A percentile compares a stretch with the other conserved stretches of the same genome.
Evolutionary conservation across 2,888 invertebrate genomes (phyloP).

Genomic region (Chrysomela aeneicollis): DNA sequence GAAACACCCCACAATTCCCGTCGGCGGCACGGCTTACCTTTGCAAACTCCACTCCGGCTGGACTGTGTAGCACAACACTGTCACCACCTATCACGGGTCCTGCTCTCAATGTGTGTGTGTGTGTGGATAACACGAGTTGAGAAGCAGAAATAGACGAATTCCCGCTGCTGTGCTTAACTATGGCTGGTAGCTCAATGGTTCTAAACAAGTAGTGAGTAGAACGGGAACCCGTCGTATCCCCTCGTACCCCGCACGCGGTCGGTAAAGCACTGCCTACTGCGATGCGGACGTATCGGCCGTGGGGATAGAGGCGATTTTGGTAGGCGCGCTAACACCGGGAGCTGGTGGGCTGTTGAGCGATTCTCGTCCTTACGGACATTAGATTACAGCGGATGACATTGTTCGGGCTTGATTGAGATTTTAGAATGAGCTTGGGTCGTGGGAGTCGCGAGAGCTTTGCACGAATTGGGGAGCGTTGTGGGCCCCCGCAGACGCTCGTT

Average conservation of each 20-base stretch:
- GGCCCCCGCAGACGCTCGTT: constrained; percentile 21
- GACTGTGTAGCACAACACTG: no score
- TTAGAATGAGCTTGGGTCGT: constrained; percentile 48
- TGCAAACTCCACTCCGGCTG: no score
- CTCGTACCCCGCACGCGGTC: constrained; percentile 49
- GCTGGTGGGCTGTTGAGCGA: constrained; percentile 48
- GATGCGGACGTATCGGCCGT: constrained; percentile 50
- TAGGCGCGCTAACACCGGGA: constrained; percentile 54
- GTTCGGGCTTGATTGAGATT: constrained; percentile 53
- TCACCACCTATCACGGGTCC: background rate
- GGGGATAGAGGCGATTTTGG: constrained; percentile 54
- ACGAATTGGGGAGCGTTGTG: constrained; percentile 27
- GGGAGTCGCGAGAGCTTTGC: constrained; percentile 29
- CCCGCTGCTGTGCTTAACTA: constrained; percentile 62
- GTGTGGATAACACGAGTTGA: no score
- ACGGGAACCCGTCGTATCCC: constrained; percentile 56
- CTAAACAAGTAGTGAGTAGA: constrained; percentile 61
- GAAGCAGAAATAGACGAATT: constrained; percentile 43
- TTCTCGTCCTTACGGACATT: constrained; percentile 44
- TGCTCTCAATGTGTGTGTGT: background rate
- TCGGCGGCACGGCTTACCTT: no score
- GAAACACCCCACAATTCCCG: no score
- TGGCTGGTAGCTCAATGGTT: constrained; percentile 62
- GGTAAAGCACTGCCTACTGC: constrained; percentile 54
- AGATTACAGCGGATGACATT: constrained; percentile 32